phyloP scores from a whole-genome alignment of 2,113 vertebrate genomes.

The Salvelinus namaycush region DNA sequence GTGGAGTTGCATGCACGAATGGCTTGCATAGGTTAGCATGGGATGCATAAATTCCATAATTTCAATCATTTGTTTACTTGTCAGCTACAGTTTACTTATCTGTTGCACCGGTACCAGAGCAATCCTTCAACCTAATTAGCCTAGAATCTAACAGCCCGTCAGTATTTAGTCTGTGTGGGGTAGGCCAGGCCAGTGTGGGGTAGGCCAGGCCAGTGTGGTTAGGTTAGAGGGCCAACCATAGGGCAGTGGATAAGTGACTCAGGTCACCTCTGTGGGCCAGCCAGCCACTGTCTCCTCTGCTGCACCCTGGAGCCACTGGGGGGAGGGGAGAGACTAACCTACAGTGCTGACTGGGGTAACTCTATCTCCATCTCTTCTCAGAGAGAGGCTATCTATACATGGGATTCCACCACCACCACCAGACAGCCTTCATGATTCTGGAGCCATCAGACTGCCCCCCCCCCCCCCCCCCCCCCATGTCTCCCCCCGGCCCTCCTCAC shows the following conservation, averaged over 20 bases:
- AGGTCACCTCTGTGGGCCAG: not conserved
- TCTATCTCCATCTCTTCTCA: slow-evolving; percentile 71
- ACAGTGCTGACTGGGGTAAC: too few species aligned
- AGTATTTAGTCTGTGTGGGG: not conserved
- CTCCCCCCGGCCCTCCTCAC: not conserved
- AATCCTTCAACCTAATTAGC: too few species aligned
- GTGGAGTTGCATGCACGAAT: too few species aligned
- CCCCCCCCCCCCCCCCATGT: too few species aligned
- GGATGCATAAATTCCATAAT: too few species aligned
- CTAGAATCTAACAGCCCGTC: too few species aligned
- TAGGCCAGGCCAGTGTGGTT: not conserved
- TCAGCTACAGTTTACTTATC: too few species aligned
- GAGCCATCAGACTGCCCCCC: too few species aligned
- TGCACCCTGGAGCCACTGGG: not conserved
- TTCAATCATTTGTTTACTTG: too few species aligned
- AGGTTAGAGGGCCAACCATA: not conserved
- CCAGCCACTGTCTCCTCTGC: not conserved
- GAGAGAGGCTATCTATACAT: slow-evolving; percentile 64
- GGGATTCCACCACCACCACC: slow-evolving; percentile 64
- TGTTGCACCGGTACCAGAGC: too few species aligned
- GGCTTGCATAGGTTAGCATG: too few species aligned
- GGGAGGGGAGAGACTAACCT: too few species aligned
- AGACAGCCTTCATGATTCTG: slow-evolving; percentile 56
- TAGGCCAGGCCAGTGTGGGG: not conserved
- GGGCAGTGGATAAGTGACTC: not conserved